A percentile compares a stretch with the other conserved stretches of the same genome.
phyloP scores from a whole-genome alignment of 2,797 vertebrate genomes.

The Decapterus maruadsi region DNA sequence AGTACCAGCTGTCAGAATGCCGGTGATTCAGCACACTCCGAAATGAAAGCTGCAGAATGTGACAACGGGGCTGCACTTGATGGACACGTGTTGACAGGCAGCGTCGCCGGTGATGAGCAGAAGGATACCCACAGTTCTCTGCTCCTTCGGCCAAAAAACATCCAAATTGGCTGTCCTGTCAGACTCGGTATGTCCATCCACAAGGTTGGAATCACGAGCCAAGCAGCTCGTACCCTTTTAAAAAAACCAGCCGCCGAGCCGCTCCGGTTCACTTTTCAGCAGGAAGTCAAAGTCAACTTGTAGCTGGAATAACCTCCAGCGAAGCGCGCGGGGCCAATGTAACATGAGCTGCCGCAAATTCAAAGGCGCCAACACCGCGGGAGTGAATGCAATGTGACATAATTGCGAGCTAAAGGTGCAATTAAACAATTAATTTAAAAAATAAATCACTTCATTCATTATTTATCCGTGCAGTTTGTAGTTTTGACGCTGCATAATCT shows the following conservation, averaged over 20 bases:
- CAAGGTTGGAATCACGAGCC: conserved; percentile 32
- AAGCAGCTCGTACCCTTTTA: conserved; percentile 53
- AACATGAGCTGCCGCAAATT: not conserved
- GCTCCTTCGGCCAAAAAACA: conserved; percentile 67
- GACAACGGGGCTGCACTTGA: conserved; percentile 72
- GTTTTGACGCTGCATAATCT: not conserved
- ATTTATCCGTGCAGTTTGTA: not conserved
- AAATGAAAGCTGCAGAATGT: conserved; percentile 78
- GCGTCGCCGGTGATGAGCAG: conserved; percentile 46
- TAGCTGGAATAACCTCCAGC: conserved; percentile 29
- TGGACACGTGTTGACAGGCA: conserved; percentile 77
- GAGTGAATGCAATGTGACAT: not conserved
- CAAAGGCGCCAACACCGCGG: not conserved
- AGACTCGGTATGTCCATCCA: conserved; percentile 40
- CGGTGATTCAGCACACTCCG: conserved; percentile 80
- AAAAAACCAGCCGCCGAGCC: conserved; percentile 33
- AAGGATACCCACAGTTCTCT: conserved; percentile 64
- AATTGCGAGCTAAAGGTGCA: not conserved
- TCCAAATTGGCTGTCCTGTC: conserved; percentile 76
- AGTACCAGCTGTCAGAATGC: conserved; percentile 78
- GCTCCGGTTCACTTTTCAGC: conserved; percentile 43
- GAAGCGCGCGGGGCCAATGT: conserved; percentile 3
- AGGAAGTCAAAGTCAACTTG: conserved; percentile 50
- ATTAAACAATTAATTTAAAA: not conserved
- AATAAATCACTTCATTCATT: not conserved